These are phyloP conservation scores for Sylvia atricapilla DNA, from an alignment of 2,113 vertebrate genomes.

Conservation along the genomic window DNA sequence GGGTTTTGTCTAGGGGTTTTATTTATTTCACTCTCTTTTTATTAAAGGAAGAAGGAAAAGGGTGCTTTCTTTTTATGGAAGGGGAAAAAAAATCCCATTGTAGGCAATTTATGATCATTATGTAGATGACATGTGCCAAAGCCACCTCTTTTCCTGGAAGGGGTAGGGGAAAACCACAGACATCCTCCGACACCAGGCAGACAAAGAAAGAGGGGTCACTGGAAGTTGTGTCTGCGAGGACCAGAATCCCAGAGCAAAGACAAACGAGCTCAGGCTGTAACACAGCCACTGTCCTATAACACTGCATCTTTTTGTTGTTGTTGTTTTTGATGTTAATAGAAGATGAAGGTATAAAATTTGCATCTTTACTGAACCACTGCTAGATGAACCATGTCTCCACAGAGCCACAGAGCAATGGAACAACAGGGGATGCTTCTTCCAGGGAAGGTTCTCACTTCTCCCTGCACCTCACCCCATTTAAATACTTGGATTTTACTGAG, in stretches of 20 bases:
- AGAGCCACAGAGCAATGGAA: background rate
- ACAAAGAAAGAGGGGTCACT: background rate
- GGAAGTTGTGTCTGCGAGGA: background rate
- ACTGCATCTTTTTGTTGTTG: background rate
- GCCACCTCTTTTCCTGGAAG: constrained; percentile 5
- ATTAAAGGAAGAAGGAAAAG: background rate
- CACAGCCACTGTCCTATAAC: background rate
- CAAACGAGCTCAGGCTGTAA: background rate
- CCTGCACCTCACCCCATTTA: background rate
- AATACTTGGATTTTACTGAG: background rate
- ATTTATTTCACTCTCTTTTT: background rate
- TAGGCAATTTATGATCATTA: background rate
- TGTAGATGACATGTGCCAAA: background rate
- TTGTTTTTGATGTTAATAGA: background rate
- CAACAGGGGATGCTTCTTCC: background rate
- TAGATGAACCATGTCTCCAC: background rate
- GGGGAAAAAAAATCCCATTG: background rate
- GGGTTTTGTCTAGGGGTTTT: background rate
- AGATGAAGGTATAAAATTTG: constrained; percentile 32
- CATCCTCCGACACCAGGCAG: background rate
- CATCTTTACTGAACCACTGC: constrained; percentile 7
- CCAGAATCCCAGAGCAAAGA: background rate
- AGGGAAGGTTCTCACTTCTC: background rate
- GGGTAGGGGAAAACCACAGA: background rate
- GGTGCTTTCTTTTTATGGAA: background rate